Conservation (phyloP, 1,140 invertebrate genomes). For the Bombus haemorrhoidalis region DNA sequence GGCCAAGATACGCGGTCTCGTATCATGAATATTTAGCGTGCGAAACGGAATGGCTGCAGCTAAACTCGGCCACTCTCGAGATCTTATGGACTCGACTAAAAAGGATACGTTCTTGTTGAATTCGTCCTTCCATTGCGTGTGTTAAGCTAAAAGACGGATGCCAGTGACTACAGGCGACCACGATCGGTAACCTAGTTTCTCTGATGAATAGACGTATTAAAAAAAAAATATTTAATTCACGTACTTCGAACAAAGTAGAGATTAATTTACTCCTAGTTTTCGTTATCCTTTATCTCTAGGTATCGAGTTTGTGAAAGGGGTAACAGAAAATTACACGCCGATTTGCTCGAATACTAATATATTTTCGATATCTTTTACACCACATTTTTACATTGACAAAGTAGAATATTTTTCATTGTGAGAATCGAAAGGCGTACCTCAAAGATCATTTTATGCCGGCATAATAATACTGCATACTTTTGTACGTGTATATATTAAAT, state of each 20-base stretch:
- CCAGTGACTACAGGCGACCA: background rate
- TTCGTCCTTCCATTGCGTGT: conserved; percentile 20
- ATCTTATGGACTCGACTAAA: conserved; percentile 27
- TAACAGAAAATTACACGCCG: background rate
- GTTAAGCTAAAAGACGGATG: conserved; percentile 3
- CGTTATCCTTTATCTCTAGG: background rate
- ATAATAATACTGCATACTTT: too few relatives aligned
- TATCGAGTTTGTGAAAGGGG: background rate
- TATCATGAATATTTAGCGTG: conserved; percentile 73
- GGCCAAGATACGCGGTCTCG: conserved; percentile 68
- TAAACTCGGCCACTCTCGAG: conserved; percentile 40
- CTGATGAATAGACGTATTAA: conserved; percentile 2
- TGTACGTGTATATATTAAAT: too few relatives aligned
- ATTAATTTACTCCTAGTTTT: background rate
- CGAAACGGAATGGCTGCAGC: conserved; percentile 38
- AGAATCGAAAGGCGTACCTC: too few relatives aligned
- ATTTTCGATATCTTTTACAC: too few relatives aligned
- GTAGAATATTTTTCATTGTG: too few relatives aligned
- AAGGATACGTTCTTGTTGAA: conserved; percentile 32
- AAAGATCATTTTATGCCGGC: too few relatives aligned
- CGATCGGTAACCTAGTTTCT: background rate
- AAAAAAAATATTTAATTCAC: too few relatives aligned
- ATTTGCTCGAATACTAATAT: background rate
- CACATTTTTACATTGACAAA: too few relatives aligned
- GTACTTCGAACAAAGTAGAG: background rate